These are phyloP conservation scores for Terrapene triunguis DNA, from an alignment of 2,113 vertebrate genomes.

Conservation along the genomic window DNA sequence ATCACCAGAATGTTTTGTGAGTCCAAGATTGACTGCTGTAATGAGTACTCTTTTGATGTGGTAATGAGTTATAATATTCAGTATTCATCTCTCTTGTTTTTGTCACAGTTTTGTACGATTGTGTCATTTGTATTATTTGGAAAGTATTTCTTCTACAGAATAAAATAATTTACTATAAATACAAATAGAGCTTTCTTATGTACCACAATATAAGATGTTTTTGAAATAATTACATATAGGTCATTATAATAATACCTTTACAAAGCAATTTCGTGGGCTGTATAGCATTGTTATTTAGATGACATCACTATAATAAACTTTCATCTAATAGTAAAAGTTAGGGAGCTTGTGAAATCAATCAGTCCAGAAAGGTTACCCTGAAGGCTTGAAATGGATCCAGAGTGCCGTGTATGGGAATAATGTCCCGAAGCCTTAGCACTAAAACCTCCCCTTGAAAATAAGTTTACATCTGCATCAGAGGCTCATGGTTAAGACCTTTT, in stretches of 20 bases:
- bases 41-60: conserved; percentile 73
- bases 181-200: conserved; percentile 35
- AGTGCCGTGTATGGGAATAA: not conserved
- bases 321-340: not conserved
- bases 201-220: not conserved
- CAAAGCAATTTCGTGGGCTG: not conserved
- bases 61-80: conserved; percentile 73
- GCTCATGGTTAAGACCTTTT: not conserved
- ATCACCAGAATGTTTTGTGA: fast-evolving
- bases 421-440: not conserved
- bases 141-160: conserved; percentile 83
- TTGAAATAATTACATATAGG: not conserved
- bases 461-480: not conserved
- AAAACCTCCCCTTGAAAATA: not conserved
- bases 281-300: not conserved
- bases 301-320: not conserved
- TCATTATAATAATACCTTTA: not conserved
- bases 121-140: conserved; percentile 83
- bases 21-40: conserved; percentile 45
- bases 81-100: conserved; percentile 83
- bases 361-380: not conserved
- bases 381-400: not conserved
- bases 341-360: not conserved
- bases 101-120: conserved; percentile 80
- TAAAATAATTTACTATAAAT: conserved; percentile 83